phyloP scores from a whole-genome alignment of 2,797 vertebrate genomes.

The Philypnodon macrostomus region DNA sequence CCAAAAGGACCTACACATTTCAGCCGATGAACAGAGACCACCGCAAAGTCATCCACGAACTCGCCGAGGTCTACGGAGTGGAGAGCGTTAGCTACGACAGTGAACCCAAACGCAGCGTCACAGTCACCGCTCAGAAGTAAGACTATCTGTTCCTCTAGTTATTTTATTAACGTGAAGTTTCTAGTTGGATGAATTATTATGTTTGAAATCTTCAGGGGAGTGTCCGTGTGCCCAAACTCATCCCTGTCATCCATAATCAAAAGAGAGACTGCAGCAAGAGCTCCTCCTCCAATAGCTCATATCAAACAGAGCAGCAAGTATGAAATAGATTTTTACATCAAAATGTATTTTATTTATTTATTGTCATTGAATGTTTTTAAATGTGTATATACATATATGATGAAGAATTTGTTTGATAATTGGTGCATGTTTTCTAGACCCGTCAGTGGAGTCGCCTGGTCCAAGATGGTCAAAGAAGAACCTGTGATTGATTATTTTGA shows the following conservation, averaged over 20 bases:
- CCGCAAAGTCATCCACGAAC: constrained; percentile 90
- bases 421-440: constrained; percentile 60
- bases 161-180: not conserved
- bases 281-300: constrained; percentile 91
- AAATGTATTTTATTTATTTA: too few species aligned
- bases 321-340: too few species aligned
- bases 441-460: constrained; percentile 73
- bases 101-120: constrained; percentile 95
- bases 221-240: constrained; percentile 83
- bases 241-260: constrained; percentile 86
- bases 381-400: too few species aligned
- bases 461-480: constrained; percentile 87
- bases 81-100: constrained; percentile 97
- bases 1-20: constrained; percentile 90
- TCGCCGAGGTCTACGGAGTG: constrained; percentile 89
- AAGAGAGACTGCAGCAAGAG: constrained; percentile 82
- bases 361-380: too few species aligned
- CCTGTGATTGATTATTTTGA: constrained; percentile 96
- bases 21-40: constrained; percentile 97
- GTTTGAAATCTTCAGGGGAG: constrained; percentile 76
- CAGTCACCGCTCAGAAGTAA: constrained; percentile 85
- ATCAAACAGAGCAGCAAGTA: constrained; percentile 90
- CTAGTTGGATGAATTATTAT: not conserved
- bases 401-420: too few species aligned
- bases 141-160: not conserved